A percentile compares a stretch with the other conserved stretches of the same genome.
These are phyloP conservation scores for Xyliphius kryptos DNA, from an alignment of 2,113 vertebrate species.

Conservation along the genomic window DNA sequence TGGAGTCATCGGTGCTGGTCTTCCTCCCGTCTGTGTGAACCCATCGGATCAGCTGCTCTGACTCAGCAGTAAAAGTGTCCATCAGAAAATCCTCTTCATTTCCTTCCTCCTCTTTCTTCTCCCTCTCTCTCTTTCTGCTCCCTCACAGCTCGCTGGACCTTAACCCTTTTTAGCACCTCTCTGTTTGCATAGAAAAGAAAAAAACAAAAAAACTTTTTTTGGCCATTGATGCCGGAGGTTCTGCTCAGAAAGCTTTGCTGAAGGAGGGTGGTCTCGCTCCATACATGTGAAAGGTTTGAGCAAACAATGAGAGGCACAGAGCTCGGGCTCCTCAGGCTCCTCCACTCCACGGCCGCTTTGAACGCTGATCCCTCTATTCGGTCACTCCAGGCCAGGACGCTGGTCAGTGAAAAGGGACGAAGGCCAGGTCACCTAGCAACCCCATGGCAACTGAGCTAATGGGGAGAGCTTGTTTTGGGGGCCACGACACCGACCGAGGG, in stretches of 20 bases:
- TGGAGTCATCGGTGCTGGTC: not conserved
- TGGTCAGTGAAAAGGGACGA: slow-evolving; percentile 26
- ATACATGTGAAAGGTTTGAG: slow-evolving; percentile 21
- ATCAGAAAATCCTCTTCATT: slow-evolving; percentile 1
- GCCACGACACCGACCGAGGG: slow-evolving; percentile 35
- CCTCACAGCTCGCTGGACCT: not conserved
- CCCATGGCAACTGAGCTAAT: slow-evolving; percentile 36
- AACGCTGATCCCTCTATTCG: slow-evolving; percentile 32
- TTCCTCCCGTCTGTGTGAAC: not conserved
- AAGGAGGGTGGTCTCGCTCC: slow-evolving; percentile 16
- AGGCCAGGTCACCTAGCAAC: slow-evolving; percentile 44
- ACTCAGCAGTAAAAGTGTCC: slow-evolving; percentile 10
- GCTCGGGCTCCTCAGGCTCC: not conserved
- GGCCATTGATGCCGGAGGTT: not conserved
- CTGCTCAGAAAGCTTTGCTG: not conserved
- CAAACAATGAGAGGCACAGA: slow-evolving; percentile 26
- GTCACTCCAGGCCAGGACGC: slow-evolving; percentile 21
- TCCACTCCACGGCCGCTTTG: slow-evolving; percentile 19
- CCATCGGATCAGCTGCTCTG: not conserved
- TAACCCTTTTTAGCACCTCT: not conserved
- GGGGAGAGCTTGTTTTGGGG: slow-evolving; percentile 36
- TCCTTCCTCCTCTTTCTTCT: not conserved
- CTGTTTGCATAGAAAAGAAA: not conserved
- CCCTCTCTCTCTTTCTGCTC: not conserved
- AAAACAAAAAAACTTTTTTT: not conserved